phyloP scores from a whole-genome alignment of 1,140 invertebrate genomes.

The Drosophila watanabei region DNA sequence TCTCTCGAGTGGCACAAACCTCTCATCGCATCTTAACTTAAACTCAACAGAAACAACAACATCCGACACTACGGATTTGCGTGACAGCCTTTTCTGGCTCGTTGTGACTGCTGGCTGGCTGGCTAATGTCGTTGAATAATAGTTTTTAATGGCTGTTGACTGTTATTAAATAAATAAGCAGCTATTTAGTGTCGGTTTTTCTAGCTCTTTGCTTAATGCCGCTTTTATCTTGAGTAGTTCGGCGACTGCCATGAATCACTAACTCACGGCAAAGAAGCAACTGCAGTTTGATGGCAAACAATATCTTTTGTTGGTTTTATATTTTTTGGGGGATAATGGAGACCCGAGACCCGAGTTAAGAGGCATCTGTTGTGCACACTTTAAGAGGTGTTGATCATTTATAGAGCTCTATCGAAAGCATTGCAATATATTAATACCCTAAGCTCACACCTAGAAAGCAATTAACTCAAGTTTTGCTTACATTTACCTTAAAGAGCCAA shows the following conservation, averaged over 20 bases:
- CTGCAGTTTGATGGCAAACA: conserved; percentile 22
- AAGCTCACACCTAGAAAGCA: neutral
- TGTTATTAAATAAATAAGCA: conserved; percentile 78
- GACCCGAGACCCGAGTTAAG: neutral
- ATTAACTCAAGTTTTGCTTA: neutral
- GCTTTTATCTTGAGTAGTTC: conserved; percentile 32
- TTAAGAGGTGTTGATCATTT: neutral
- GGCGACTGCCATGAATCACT: conserved; percentile 20
- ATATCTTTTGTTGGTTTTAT: conserved; percentile 4
- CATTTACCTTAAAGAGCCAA: neutral
- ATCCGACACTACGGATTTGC: conserved; percentile 33
- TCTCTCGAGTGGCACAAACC: conserved; percentile 35
- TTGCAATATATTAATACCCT: neutral
- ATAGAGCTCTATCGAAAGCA: neutral
- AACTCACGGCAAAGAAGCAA: neutral
- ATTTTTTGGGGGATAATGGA: neutral
- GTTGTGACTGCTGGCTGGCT: conserved; percentile 9
- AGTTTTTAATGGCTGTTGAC: conserved; percentile 73
- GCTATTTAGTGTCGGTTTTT: conserved; percentile 57
- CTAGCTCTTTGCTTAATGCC: conserved; percentile 35
- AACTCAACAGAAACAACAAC: conserved; percentile 34
- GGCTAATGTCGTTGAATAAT: conserved; percentile 68
- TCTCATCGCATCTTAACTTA: conserved; percentile 34
- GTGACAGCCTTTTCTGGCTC: conserved; percentile 54
- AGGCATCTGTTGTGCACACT: neutral